Base-by-base conservation (phyloP, 2,113 vertebrate genomes). In the Heterotis niloticus region DNA sequence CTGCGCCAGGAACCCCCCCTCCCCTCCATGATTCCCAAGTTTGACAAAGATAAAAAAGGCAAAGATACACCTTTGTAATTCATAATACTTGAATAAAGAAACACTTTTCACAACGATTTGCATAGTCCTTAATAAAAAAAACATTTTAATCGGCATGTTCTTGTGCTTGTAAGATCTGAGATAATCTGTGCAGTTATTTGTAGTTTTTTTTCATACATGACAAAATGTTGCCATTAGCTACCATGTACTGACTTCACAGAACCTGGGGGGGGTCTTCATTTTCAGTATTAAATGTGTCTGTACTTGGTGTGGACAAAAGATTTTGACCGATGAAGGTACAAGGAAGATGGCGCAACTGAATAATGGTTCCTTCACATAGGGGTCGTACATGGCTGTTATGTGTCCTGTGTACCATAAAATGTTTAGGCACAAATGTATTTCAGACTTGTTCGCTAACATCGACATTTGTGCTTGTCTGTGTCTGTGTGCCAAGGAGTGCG, bases 401-500 rank as follows among this genome's bases (percentile, higher is more conserved):
- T 44, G 7, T 44, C 34, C 34, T 24, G 23, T 67, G n/a, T 13
- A 23, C 2, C 12, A 0, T 71, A 51, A 1, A 51, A 16, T 51
- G 64, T 23, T 23, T 66, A 4, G 26, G 44, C 12, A 71, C 12
- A 62, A 17, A 23, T 66, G 11, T 23, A 24, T 5, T 11, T 29
- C 16, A 59, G 0, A 10, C 14, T 11, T 24, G 1, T 20, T 17
- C 14, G 28, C 13, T 18, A 26, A 18, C 51, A 62, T 13, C 64
- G 1, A 18, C 17, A 5, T 71, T 5, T 75, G 18, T 71, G 24
- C 75, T 26, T 81, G 64, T 64, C 52, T 44, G 26, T 82, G 34
- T 62, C 28, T 73, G 13, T 67, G 62, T 13, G 26, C 65, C 81
- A 5, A 93, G 92, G 91, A 94, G 89, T 93, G 92, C 91, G 87